Evolutionary conservation across 2,113 vertebrate genomes (phyloP).

Genomic region (Penelope pileata): DNA sequence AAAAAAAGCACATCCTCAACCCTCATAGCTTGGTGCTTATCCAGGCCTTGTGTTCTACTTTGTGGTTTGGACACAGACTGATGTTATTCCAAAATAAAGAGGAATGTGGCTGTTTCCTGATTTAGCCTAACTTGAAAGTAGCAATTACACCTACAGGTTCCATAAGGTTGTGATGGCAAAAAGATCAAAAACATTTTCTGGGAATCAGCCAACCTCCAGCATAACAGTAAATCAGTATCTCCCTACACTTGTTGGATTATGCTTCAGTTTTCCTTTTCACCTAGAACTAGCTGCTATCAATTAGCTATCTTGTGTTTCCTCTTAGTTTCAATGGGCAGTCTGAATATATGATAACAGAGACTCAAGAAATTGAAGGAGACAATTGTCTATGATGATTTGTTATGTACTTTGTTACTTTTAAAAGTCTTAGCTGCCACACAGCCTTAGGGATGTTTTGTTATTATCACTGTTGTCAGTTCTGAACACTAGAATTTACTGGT

Average conservation of each 20-base stretch:
- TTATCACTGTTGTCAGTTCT: slow-evolving; percentile 43
- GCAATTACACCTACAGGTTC: neutral
- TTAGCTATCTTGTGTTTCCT: neutral
- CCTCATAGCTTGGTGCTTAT: neutral
- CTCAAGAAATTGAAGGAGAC: slow-evolving; percentile 29
- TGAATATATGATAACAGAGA: neutral
- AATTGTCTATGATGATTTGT: slow-evolving; percentile 7
- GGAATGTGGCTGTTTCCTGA: neutral
- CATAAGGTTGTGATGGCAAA: neutral
- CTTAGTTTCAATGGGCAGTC: neutral
- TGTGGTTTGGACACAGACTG: neutral
- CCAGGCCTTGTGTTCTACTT: neutral
- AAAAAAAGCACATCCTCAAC: neutral
- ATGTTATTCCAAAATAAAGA: neutral
- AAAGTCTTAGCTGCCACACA: slow-evolving; percentile 2
- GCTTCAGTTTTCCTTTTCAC: neutral
- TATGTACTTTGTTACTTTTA: slow-evolving; percentile 39
- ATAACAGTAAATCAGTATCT: neutral
- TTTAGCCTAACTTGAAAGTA: neutral
- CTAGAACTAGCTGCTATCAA: neutral
- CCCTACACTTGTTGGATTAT: neutral
- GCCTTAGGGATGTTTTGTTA: slow-evolving; percentile 58
- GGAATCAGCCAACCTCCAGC: neutral
- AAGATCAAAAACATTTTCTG: neutral
- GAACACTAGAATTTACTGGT: slow-evolving; percentile 70